Percentiles rank a stretch among this genome's conserved stretches.
Evolutionary conservation across 2,888 invertebrate genomes (phyloP).

Genomic region (Trimorus sp.): DNA sequence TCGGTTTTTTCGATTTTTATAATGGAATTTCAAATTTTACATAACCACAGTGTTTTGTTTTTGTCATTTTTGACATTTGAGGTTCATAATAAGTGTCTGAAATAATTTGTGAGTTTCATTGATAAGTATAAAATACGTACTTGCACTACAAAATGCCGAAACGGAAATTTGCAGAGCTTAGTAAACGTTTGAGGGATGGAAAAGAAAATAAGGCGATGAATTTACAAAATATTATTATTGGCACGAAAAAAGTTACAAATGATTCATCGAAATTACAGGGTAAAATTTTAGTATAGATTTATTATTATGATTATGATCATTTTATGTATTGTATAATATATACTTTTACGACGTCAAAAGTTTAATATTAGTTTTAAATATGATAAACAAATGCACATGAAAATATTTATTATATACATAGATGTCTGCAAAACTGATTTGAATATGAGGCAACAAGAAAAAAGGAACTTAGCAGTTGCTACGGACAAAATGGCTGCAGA

Average conservation of each 20-base stretch:
- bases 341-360: conserved; percentile 3
- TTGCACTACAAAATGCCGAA: conserved; percentile 6
- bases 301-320: conserved; percentile 9
- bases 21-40: no score
- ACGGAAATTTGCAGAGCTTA: background rate
- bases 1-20: no score
- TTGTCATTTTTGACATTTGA: no score
- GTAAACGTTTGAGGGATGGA: conserved; percentile 4
- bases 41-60: no score
- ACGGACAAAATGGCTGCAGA: conserved; percentile 1
- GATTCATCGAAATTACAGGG: conserved; percentile 5
- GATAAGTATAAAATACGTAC: background rate
- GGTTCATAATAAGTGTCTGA: no score
- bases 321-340: background rate
- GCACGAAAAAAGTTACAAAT: conserved; percentile 8
- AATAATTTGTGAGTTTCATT: background rate
- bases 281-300: background rate
- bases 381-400: background rate
- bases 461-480: background rate
- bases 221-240: background rate
- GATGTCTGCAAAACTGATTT: conserved; percentile 14
- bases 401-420: conserved; percentile 5
- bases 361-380: conserved; percentile 2
- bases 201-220: conserved; percentile 9
- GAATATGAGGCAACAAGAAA: conserved; percentile 26